phyloP scores from a whole-genome alignment of 2,113 vertebrate species.

The Protobothrops mucrosquamatus region DNA sequence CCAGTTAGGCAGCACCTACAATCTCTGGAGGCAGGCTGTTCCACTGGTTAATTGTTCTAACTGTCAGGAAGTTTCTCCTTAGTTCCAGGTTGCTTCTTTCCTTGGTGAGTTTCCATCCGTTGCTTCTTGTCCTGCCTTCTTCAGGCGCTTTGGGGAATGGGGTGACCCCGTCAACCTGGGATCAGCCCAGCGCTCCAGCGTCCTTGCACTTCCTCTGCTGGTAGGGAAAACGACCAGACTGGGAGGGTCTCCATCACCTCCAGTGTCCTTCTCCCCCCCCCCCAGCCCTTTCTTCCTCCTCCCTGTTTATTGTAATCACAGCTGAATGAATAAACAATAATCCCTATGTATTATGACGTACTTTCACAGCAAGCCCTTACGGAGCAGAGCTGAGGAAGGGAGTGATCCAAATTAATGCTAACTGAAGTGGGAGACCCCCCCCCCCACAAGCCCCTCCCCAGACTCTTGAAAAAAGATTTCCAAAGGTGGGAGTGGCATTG shows the following conservation, averaged over 20 bases:
- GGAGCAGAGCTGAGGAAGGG: background rate
- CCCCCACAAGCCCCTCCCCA: background rate
- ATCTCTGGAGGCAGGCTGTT: too few relatives aligned
- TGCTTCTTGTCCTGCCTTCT: too few relatives aligned
- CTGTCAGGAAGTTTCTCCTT: too few relatives aligned
- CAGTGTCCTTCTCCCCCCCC: too few relatives aligned
- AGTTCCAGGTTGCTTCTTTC: too few relatives aligned
- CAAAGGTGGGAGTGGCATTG: background rate
- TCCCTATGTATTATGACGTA: background rate
- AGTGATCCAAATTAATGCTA: background rate
- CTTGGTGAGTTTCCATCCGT: too few relatives aligned
- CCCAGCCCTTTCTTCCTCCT: background rate
- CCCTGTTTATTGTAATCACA: background rate
- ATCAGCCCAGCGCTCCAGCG: too few relatives aligned
- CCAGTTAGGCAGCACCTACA: too few relatives aligned
- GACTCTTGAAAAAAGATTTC: background rate
- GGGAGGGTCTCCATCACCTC: background rate
- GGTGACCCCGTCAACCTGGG: too few relatives aligned
- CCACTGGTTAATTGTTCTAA: too few relatives aligned
- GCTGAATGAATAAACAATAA: background rate
- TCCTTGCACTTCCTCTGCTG: background rate
- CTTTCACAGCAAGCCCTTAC: background rate
- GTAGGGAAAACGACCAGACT: background rate
- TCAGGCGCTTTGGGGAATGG: too few relatives aligned
- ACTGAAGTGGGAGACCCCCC: background rate